A percentile compares a stretch with the other conserved stretches of the same genome.
Conservation (phyloP, 2,888 invertebrate species). For the Endomychus coccineus region DNA sequence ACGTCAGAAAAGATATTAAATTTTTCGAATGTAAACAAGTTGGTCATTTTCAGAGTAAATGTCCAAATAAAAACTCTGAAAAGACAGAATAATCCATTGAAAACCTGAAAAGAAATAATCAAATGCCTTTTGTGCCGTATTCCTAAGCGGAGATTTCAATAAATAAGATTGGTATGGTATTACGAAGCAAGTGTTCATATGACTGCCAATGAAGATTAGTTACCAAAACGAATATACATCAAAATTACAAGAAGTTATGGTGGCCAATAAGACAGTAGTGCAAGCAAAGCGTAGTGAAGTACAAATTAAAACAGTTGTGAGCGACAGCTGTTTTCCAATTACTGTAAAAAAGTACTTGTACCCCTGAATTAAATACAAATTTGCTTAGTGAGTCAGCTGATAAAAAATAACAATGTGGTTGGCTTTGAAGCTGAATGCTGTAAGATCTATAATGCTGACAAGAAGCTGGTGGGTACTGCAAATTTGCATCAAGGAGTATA, state of each 20-base stretch:
- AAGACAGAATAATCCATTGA: no score
- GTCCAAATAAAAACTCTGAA: background rate
- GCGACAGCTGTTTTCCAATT: conserved; percentile 7
- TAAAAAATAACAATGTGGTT: conserved; percentile 7
- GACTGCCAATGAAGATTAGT: conserved; percentile 3
- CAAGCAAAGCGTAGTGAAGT: background rate
- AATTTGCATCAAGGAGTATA: conserved; percentile 30
- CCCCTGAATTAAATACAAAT: conserved; percentile 3
- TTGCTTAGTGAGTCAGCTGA: conserved; percentile 4
- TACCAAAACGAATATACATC: background rate
- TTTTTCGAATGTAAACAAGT: no score
- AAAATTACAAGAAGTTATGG: background rate
- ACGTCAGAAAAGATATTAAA: no score
- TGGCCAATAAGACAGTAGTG: background rate
- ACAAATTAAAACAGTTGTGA: conserved; percentile 5
- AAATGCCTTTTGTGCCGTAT: conserved; percentile 7
- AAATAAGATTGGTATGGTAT: conserved; percentile 5
- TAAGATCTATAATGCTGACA: conserved; percentile 19
- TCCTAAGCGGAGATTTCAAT: conserved; percentile 5
- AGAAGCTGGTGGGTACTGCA: conserved; percentile 16
- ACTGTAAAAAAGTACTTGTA: conserved; percentile 1
- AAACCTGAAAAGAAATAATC: no score
- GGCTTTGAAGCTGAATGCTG: conserved; percentile 24
- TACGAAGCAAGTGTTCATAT: conserved; percentile 5
- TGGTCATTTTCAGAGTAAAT: background rate